These are phyloP conservation scores for Pollenia griseotomentosa DNA, from an alignment of 2,888 invertebrate species.

Conservation along the genomic window DNA sequence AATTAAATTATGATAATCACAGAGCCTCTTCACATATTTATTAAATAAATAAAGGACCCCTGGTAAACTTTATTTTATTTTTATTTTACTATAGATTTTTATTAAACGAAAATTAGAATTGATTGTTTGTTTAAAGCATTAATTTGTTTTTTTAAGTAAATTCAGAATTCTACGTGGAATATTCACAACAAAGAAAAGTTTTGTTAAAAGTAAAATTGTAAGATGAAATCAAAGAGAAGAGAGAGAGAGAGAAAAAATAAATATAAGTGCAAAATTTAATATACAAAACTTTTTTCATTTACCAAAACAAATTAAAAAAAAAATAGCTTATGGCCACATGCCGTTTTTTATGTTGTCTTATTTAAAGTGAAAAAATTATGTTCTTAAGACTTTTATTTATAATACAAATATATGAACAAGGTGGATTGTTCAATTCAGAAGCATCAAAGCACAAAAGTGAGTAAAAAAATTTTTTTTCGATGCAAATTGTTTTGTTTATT, in stretches of 20 bases:
- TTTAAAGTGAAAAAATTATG: too few relatives aligned
- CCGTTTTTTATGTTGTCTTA: background rate
- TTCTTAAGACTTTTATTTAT: background rate
- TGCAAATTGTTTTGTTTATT: too few relatives aligned
- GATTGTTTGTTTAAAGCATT: constrained; percentile 10
- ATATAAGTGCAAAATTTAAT: background rate
- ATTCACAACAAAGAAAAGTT: background rate
- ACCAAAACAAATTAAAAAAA: too few relatives aligned
- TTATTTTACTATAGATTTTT: constrained; percentile 6
- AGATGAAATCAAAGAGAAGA: background rate
- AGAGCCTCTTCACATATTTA: too few relatives aligned
- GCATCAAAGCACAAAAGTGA: background rate
- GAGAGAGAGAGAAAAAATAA: background rate
- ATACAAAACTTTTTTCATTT: constrained; percentile 8
- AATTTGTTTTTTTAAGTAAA: background rate
- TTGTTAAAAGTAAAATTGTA: constrained; percentile 2
- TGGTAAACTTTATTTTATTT: too few relatives aligned
- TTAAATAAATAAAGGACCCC: too few relatives aligned
- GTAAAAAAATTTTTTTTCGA: background rate
- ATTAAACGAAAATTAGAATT: constrained; percentile 16
- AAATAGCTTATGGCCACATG: background rate
- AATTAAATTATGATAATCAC: too few relatives aligned
- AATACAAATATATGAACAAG: background rate
- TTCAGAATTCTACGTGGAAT: background rate
- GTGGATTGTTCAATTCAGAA: background rate